These are phyloP conservation scores for Hydropsyche betteni DNA, from an alignment of 2,888 invertebrate species.

Conservation along the genomic window DNA sequence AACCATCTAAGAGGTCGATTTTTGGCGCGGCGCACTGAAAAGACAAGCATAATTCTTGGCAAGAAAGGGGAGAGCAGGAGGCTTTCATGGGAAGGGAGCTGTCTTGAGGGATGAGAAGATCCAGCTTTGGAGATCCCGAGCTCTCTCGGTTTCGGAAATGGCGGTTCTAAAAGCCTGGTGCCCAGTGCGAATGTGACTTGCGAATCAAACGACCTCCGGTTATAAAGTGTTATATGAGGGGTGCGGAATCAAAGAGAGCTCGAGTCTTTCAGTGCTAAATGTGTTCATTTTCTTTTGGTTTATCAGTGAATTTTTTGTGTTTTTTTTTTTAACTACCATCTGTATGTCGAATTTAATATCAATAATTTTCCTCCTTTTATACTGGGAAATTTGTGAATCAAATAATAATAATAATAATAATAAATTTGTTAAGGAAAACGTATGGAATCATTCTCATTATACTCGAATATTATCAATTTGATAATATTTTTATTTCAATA, in stretches of 20 bases:
- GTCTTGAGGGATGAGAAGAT: not conserved
- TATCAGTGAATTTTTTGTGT: too few relatives aligned
- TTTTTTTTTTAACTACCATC: too few relatives aligned
- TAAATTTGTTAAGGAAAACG: too few relatives aligned
- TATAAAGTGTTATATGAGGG: not conserved
- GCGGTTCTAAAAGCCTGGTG: not conserved
- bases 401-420: too few relatives aligned
- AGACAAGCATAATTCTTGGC: conserved; percentile 13
- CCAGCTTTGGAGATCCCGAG: not conserved
- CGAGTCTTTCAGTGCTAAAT: too few relatives aligned
- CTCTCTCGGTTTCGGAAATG: conserved; percentile 14
- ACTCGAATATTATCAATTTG: too few relatives aligned
- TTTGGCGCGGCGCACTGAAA: conserved; percentile 23
- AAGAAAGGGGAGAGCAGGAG: not conserved
- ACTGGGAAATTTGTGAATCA: too few relatives aligned
- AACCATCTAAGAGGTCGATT: conserved; percentile 28
- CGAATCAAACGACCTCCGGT: conserved; percentile 22
- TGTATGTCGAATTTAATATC: not conserved
- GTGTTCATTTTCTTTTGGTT: too few relatives aligned
- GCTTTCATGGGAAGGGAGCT: not conserved
- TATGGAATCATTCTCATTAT: too few relatives aligned
- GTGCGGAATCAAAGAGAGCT: not conserved
- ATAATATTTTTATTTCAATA: too few relatives aligned
- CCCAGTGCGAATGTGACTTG: conserved; percentile 33
- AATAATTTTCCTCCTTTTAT: not conserved